These are phyloP conservation scores for Hippocampus abdominalis DNA, from an alignment of 2,113 vertebrate genomes.

Conservation along the genomic window DNA sequence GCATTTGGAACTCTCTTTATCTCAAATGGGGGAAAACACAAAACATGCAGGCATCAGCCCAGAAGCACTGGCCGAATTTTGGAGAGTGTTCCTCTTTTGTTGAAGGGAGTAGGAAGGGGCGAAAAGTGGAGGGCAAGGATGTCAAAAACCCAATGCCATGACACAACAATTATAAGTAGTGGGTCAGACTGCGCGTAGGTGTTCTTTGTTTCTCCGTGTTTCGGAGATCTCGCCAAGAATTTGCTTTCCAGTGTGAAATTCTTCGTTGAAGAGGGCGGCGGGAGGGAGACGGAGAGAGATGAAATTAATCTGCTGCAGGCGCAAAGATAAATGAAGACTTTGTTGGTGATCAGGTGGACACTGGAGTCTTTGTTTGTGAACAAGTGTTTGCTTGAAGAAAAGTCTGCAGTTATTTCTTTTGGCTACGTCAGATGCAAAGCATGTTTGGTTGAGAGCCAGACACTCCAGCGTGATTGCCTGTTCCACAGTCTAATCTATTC, in stretches of 20 bases:
- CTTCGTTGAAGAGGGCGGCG: slow-evolving; percentile 22
- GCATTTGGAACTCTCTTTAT: slow-evolving; percentile 61
- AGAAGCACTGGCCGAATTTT: slow-evolving; percentile 48
- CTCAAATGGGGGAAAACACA: slow-evolving; percentile 34
- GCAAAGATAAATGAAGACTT: neutral
- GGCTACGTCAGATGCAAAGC: slow-evolving; percentile 52
- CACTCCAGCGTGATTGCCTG: slow-evolving; percentile 10
- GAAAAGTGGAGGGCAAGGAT: slow-evolving; percentile 19
- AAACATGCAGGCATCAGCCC: slow-evolving; percentile 48
- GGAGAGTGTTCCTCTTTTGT: slow-evolving; percentile 53
- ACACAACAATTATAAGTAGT: slow-evolving; percentile 23
- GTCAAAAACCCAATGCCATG: slow-evolving; percentile 53
- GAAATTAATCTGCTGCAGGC: slow-evolving; percentile 15
- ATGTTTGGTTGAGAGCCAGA: slow-evolving; percentile 47
- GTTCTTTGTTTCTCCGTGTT: slow-evolving; percentile 11
- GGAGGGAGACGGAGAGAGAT: neutral
- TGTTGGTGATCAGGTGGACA: slow-evolving; percentile 12
- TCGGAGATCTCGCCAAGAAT: slow-evolving; percentile 10
- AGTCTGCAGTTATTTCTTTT: slow-evolving; percentile 51
- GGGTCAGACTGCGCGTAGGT: slow-evolving; percentile 39
- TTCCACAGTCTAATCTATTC: neutral
- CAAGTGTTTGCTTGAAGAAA: slow-evolving; percentile 30
- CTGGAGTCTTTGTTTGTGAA: slow-evolving; percentile 16
- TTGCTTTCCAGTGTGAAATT: slow-evolving; percentile 42
- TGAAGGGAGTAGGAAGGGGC: slow-evolving; percentile 17